Conservation (phyloP, 1,140 invertebrate genomes). For the Diorhabda carinulata region DNA sequence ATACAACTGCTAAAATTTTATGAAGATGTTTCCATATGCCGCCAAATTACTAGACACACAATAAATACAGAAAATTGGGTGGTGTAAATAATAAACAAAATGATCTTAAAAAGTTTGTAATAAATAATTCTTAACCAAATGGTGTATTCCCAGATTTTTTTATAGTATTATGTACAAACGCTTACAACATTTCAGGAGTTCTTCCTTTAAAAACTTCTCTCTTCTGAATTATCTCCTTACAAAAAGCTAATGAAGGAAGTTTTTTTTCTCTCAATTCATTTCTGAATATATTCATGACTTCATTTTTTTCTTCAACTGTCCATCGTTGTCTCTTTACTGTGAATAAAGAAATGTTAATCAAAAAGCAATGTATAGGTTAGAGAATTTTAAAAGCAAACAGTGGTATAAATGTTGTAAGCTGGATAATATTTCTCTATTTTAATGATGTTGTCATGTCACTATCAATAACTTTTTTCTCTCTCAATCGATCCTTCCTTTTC, state of each 20-base stretch:
- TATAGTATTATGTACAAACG: constrained; percentile 2
- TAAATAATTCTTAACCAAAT: background rate
- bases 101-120: background rate
- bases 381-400: too few species aligned
- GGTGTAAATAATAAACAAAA: background rate
- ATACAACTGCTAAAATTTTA: constrained; percentile 1
- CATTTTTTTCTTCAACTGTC: background rate
- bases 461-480: too few species aligned
- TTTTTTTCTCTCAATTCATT: constrained; percentile 4
- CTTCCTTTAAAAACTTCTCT: background rate
- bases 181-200: background rate
- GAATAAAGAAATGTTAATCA: background rate
- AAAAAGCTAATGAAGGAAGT: background rate
- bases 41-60: background rate
- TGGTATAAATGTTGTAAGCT: too few species aligned
- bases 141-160: background rate
- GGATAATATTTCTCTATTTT: too few species aligned
- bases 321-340: background rate
- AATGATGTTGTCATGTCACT: too few species aligned
- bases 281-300: background rate
- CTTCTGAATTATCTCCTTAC: background rate
- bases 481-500: too few species aligned
- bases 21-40: background rate
- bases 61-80: background rate
- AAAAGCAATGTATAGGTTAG: too few species aligned